Conservation (phyloP, 2,797 vertebrate genomes). For the Acrossocheilus wenchowensis region DNA sequence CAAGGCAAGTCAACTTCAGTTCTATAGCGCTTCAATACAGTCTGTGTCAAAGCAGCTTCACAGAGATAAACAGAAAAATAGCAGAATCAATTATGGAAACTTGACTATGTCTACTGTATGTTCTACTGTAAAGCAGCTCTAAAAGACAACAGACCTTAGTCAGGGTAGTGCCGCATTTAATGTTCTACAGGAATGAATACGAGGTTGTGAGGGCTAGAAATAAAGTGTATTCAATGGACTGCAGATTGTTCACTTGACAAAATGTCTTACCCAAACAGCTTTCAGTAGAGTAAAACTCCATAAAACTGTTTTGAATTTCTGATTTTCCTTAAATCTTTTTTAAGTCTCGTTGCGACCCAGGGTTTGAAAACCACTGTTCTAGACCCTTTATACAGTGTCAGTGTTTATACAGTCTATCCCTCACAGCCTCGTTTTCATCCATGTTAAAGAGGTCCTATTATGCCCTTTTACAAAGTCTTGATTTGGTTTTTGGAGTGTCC, state of each 20-base stretch:
- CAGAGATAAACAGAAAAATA: neutral
- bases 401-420: neutral
- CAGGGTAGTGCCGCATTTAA: neutral
- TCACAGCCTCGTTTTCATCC: neutral
- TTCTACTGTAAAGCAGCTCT: neutral
- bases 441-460: neutral
- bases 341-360: too few species aligned
- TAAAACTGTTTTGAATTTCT: neutral
- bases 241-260: neutral
- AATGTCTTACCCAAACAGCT: neutral
- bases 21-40: neutral
- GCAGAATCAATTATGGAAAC: neutral
- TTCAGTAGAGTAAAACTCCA: neutral
- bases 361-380: too few species aligned
- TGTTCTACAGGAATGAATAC: neutral
- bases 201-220: neutral
- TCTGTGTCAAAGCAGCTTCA: neutral
- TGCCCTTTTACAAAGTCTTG: neutral
- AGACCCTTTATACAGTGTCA: neutral
- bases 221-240: neutral
- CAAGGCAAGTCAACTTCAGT: neutral
- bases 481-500: neutral
- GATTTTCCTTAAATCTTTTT: too few species aligned
- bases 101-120: neutral
- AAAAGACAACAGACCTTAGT: neutral